Conservation (phyloP, 2,797 vertebrate species). For the Morelia viridis region DNA sequence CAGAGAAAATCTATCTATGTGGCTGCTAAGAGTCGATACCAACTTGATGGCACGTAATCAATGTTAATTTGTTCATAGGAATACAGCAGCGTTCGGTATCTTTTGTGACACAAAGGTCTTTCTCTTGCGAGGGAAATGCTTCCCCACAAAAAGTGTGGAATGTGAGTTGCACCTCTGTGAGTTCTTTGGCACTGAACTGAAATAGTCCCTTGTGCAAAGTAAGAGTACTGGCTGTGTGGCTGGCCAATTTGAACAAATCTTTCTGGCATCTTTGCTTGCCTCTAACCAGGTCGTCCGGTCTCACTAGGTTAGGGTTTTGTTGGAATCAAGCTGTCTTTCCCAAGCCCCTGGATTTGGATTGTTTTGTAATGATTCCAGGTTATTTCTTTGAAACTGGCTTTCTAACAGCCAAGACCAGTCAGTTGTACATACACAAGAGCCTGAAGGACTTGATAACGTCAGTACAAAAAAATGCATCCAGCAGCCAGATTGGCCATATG, state of each 20-base stretch:
- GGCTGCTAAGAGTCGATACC: neutral
- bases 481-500: neutral
- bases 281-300: slow-evolving; percentile 50
- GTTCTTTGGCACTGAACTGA: neutral
- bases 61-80: neutral
- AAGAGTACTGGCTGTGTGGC: neutral
- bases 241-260: neutral
- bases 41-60: neutral
- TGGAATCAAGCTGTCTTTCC: slow-evolving; percentile 33
- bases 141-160: neutral
- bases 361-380: slow-evolving; percentile 29
- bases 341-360: slow-evolving; percentile 43
- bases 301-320: slow-evolving; percentile 31
- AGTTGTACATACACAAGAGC: neutral
- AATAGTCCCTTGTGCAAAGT: neutral
- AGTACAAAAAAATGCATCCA: neutral
- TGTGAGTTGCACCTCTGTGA: neutral
- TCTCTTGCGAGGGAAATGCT: neutral
- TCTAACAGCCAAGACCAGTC: fast-evolving
- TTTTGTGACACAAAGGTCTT: neutral
- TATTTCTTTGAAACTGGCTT: neutral
- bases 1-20: neutral
- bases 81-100: neutral
- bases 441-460: neutral
- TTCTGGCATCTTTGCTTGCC: neutral